phyloP scores from a whole-genome alignment of 2,113 vertebrate genomes.

The Lycaon pictus region DNA sequence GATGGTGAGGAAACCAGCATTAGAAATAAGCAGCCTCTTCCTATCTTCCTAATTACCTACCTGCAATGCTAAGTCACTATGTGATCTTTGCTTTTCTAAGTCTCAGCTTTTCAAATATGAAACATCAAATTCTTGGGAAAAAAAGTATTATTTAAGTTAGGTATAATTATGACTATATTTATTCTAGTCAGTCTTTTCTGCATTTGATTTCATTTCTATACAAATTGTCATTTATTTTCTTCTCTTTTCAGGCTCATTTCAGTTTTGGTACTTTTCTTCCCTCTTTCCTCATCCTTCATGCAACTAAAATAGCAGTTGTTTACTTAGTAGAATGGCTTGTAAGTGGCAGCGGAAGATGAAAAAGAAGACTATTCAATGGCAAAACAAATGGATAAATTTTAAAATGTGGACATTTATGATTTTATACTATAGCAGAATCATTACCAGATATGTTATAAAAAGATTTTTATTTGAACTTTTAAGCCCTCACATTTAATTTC shows the following conservation, averaged over 20 bases:
- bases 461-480: slow-evolving; percentile 63
- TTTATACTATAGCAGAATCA: slow-evolving; percentile 55
- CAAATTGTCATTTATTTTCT: background rate
- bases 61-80: background rate
- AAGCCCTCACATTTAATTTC: slow-evolving; percentile 64
- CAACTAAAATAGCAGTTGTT: slow-evolving; percentile 23
- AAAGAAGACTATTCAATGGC: slow-evolving; percentile 48
- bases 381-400: slow-evolving; percentile 28
- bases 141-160: background rate
- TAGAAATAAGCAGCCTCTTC: background rate
- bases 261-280: background rate
- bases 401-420: background rate
- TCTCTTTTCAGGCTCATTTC: rapidly evolving
- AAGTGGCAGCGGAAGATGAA: background rate
- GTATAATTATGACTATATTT: background rate
- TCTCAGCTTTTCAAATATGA: background rate
- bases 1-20: background rate
- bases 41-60: background rate
- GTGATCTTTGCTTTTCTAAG: background rate
- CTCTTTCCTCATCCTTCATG: slow-evolving; percentile 17
- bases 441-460: slow-evolving; percentile 42
- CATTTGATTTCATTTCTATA: background rate
- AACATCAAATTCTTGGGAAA: background rate
- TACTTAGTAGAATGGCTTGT: background rate
- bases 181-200: background rate